Evolutionary conservation across 2,113 vertebrate species (phyloP).

Genomic region (Cyphomyrus plagiostoma): DNA sequence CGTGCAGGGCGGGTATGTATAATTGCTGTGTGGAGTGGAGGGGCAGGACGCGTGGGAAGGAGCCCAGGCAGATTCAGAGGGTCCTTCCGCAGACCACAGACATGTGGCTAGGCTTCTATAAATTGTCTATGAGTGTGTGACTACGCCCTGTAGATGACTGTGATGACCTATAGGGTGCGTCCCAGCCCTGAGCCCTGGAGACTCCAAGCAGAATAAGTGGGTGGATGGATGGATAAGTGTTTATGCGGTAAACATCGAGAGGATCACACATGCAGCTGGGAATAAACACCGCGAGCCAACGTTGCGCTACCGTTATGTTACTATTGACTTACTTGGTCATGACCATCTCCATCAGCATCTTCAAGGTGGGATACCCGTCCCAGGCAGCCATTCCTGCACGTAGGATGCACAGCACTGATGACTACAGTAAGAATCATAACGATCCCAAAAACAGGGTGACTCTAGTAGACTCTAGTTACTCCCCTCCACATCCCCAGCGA

Average conservation of each 20-base stretch:
- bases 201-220: background rate
- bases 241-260: background rate
- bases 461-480: background rate
- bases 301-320: background rate
- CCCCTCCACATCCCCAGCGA: background rate
- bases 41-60: background rate
- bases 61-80: background rate
- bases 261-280: background rate
- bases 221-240: background rate
- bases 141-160: background rate
- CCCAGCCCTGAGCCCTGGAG: background rate
- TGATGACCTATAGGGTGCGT: background rate
- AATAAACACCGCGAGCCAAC: background rate
- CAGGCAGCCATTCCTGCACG: slow-evolving; percentile 82
- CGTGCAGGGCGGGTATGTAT: slow-evolving; percentile 89
- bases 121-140: background rate
- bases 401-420: background rate
- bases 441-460: background rate
- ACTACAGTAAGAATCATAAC: background rate
- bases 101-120: background rate
- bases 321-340: slow-evolving; percentile 82
- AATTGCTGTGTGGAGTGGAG: slow-evolving; percentile 67
- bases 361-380: slow-evolving; percentile 93
- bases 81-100: background rate
- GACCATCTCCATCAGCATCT: slow-evolving; percentile 99